Percentiles rank a stretch among this genome's conserved stretches.
Evolutionary conservation across 2,113 vertebrate genomes (phyloP).

Genomic region (Rafetus swinhoei): DNA sequence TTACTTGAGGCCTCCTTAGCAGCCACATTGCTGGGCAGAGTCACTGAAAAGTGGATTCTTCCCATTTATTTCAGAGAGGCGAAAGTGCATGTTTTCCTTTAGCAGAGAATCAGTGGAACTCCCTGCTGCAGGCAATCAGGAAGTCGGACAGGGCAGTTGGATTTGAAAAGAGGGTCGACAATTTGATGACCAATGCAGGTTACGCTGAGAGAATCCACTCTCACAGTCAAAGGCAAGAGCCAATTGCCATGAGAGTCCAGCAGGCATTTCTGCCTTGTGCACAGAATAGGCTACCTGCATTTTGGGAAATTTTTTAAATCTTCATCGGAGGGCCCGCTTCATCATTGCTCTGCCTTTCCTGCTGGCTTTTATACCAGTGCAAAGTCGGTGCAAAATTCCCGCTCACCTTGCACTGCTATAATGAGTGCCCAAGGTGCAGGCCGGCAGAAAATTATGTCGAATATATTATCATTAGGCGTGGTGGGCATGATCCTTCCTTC

Average conservation of each 20-base stretch:
- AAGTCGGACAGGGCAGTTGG: neutral
- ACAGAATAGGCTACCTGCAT: neutral
- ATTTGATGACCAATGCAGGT: neutral
- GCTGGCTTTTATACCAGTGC: neutral
- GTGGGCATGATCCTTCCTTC: neutral
- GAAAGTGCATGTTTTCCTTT: too few relatives aligned
- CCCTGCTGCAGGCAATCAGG: neutral
- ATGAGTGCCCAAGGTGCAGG: neutral
- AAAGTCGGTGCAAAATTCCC: neutral
- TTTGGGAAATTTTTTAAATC: neutral
- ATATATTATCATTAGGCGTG: neutral
- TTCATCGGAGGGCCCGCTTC: neutral
- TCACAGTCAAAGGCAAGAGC: neutral
- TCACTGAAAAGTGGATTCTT: neutral
- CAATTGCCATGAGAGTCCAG: neutral
- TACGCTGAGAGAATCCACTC: neutral
- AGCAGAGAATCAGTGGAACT: neutral
- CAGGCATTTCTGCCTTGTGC: neutral
- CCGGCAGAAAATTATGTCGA: neutral
- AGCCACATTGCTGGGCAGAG: neutral
- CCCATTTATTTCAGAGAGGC: too few relatives aligned
- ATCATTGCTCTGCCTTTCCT: neutral
- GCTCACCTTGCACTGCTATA: neutral
- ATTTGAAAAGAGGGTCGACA: neutral
- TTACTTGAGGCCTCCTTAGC: neutral